Evolutionary conservation across 2,113 vertebrate genomes (phyloP).

Genomic region (Halichoeres trimaculatus): DNA sequence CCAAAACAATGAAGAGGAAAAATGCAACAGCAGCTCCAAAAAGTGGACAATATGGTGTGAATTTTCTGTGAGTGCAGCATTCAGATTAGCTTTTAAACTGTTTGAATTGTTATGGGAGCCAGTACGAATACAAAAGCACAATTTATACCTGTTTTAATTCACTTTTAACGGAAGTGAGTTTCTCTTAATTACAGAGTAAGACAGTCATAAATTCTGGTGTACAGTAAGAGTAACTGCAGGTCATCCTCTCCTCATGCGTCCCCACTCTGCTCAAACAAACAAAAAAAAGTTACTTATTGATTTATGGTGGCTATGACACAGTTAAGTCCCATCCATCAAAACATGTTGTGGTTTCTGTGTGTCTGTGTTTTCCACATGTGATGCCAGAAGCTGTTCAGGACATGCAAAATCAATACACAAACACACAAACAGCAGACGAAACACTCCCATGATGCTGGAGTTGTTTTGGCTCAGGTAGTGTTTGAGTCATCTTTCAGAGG

Average conservation of each 20-base stretch:
- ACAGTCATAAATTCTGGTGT: background rate
- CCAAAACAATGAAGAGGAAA: background rate
- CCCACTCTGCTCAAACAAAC: constrained; percentile 13
- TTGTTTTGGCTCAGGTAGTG: background rate
- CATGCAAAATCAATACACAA: constrained; percentile 41
- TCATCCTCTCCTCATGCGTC: background rate
- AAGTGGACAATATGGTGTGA: too few relatives aligned
- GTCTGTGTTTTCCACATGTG: background rate
- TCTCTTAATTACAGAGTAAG: background rate
- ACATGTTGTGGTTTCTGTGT: constrained; percentile 33
- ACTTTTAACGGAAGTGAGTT: too few relatives aligned
- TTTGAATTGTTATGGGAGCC: background rate
- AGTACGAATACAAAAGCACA: too few relatives aligned
- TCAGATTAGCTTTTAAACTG: too few relatives aligned
- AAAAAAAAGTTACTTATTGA: constrained; percentile 42
- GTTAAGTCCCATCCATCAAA: background rate
- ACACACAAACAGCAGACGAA: background rate
- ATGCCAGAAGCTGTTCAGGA: background rate
- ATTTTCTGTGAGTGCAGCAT: too few relatives aligned
- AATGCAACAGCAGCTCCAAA: too few relatives aligned
- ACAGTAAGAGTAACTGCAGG: background rate
- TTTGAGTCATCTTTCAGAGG: background rate
- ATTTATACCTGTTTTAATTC: too few relatives aligned
- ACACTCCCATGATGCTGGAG: background rate
- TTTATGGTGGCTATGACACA: constrained; percentile 21